Percentiles rank a stretch among this genome's conserved stretches.
Evolutionary conservation across 2,113 vertebrate genomes (phyloP).

Genomic region (Semicossyphus pulcher): DNA sequence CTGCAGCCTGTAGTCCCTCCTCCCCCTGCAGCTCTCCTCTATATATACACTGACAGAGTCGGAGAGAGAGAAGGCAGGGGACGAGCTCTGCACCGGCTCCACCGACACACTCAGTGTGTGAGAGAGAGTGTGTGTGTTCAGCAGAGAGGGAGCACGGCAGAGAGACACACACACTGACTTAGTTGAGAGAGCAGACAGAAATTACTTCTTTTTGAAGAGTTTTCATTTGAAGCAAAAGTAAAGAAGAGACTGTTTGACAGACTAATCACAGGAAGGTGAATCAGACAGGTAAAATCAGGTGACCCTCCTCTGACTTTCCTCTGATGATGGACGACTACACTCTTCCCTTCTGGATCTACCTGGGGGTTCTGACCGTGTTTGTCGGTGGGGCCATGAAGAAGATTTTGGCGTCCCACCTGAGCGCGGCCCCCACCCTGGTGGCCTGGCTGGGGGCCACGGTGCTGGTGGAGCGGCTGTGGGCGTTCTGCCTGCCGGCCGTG

Average conservation of each 20-base stretch:
- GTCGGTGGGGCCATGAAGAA: conserved; percentile 76
- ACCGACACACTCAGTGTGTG: conserved; percentile 22
- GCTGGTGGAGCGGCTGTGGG: conserved; percentile 78
- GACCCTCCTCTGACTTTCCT: neutral
- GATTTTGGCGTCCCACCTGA: conserved; percentile 75
- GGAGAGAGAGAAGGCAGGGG: conserved; percentile 33
- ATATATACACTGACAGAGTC: conserved; percentile 71
- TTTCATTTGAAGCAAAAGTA: neutral
- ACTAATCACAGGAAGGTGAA: too few species aligned
- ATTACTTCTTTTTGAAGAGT: neutral
- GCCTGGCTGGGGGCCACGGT: conserved; percentile 81
- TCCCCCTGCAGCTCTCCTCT: conserved; percentile 69
- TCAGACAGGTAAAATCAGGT: conserved; percentile 4
- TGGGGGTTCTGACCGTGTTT: conserved; percentile 73
- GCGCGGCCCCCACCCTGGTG: conserved; percentile 68
- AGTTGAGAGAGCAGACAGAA: neutral
- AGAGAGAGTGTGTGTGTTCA: conserved; percentile 32
- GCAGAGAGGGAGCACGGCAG: conserved; percentile 19
- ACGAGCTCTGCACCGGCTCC: conserved; percentile 44
- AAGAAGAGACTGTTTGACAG: neutral
- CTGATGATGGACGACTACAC: conserved; percentile 77
- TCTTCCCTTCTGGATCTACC: conserved; percentile 82
- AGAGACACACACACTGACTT: neutral
- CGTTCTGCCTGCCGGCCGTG: conserved; percentile 69
- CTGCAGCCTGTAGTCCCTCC: conserved; percentile 72